Conservation (phyloP, 2,797 vertebrate species). For the Typhlichthys eigenmanni region DNA sequence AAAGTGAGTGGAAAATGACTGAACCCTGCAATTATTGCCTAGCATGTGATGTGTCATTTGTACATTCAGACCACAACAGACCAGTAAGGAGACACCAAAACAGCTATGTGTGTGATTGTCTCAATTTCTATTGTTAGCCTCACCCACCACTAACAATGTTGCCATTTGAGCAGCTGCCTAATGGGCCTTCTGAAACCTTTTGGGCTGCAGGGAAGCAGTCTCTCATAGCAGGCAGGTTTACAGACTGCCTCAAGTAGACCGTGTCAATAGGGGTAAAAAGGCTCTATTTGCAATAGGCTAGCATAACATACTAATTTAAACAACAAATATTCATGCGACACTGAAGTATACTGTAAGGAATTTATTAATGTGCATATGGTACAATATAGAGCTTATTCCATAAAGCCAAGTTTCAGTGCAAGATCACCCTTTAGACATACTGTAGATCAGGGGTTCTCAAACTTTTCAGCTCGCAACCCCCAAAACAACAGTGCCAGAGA, state of each 20-base stretch:
- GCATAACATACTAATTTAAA: too few species aligned
- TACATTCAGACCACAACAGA: constrained; percentile 9
- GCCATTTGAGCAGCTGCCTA: constrained; percentile 20
- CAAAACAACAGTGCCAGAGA: too few species aligned
- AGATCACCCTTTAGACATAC: constrained; percentile 37
- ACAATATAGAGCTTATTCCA: constrained; percentile 57
- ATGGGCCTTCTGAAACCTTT: constrained; percentile 18
- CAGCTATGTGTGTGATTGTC: constrained; percentile 3
- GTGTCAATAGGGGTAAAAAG: too few species aligned
- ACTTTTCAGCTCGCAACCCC: too few species aligned
- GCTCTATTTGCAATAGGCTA: too few species aligned
- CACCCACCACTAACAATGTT: background rate
- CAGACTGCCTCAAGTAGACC: constrained; percentile 7
- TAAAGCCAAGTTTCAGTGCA: constrained; percentile 52
- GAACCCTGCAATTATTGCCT: background rate
- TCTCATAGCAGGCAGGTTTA: background rate
- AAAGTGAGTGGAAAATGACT: background rate
- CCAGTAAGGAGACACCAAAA: constrained; percentile 20
- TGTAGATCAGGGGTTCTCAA: too few species aligned
- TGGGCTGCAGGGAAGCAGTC: constrained; percentile 9
- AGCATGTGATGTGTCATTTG: constrained; percentile 6
- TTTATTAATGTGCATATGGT: constrained; percentile 71
- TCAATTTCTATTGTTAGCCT: constrained; percentile 1
- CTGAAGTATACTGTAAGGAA: constrained; percentile 33
- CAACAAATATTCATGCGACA: constrained; percentile 7